Percentiles rank a stretch among this genome's conserved stretches.
Evolutionary conservation across 2,797 vertebrate species (phyloP).

Genomic region (Enteromius paludinosus): DNA sequence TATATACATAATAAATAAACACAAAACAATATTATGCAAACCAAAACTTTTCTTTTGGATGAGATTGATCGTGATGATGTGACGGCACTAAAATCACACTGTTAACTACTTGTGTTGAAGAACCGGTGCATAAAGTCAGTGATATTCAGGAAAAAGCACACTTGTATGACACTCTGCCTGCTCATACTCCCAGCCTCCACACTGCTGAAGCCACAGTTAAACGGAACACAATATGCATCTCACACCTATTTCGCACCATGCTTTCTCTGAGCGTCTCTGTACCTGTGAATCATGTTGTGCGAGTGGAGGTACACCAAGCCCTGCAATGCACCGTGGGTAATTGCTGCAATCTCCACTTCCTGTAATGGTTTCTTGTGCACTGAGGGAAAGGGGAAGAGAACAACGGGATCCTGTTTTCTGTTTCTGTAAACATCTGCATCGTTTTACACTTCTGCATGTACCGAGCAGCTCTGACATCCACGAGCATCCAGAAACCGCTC

Average conservation of each 20-base stretch:
- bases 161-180: neutral
- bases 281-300: constrained; percentile 97
- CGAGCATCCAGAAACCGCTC: neutral
- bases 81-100: no score
- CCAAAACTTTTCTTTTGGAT: no score
- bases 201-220: neutral
- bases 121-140: neutral
- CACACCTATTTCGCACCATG: neutral
- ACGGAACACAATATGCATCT: no score
- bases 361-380: constrained; percentile 94
- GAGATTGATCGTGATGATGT: no score
- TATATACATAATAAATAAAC: no score
- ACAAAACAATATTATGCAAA: no score
- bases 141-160: neutral
- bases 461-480: neutral
- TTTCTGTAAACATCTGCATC: neutral
- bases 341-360: constrained; percentile 93
- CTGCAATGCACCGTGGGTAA: constrained; percentile 91
- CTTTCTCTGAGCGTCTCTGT: constrained; percentile 34
- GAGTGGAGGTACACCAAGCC: constrained; percentile 93
- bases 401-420: constrained; percentile 18
- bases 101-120: neutral
- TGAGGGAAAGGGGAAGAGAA: constrained; percentile 63
- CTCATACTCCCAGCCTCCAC: neutral
- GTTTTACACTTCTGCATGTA: neutral